Percentiles rank a stretch among this genome's conserved stretches.
phyloP scores from a whole-genome alignment of 1,140 invertebrate species.

The Drosophila murphyi region DNA sequence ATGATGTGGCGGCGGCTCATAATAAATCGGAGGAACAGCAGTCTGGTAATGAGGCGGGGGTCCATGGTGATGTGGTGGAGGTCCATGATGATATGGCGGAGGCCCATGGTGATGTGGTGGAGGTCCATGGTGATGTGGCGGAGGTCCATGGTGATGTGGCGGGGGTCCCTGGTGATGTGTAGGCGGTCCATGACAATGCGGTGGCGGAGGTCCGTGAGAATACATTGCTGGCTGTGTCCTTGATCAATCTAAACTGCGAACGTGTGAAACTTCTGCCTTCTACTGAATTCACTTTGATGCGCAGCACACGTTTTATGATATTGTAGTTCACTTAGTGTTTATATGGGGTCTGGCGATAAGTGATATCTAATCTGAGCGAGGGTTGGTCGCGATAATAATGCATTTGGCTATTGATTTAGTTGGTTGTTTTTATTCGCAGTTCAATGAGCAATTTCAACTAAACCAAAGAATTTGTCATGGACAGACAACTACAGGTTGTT shows the following conservation, averaged over 20 bases:
- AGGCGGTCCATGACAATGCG: conserved; percentile 12
- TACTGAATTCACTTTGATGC: conserved; percentile 16
- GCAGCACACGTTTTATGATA: conserved; percentile 37
- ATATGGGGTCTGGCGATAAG: conserved; percentile 30
- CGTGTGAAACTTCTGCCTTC: not conserved
- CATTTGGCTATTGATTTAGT: conserved; percentile 3
- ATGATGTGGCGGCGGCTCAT: conserved; percentile 3
- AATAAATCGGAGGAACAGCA: not conserved
- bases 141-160: conserved; percentile 25
- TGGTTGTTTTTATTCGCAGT: conserved; percentile 3
- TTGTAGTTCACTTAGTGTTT: conserved; percentile 4
- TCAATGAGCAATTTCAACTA: conserved; percentile 23
- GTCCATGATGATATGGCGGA: conserved; percentile 28
- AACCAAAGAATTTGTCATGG: conserved; percentile 16
- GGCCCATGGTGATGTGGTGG: conserved; percentile 25
- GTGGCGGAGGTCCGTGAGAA: conserved; percentile 16
- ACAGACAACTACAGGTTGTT: not conserved
- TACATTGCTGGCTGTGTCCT: conserved; percentile 14
- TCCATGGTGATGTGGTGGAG: conserved; percentile 16
- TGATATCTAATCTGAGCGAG: conserved; percentile 37
- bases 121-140: conserved; percentile 16
- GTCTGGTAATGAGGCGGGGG: conserved; percentile 14
- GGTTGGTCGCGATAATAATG: conserved; percentile 27
- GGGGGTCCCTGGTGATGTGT: conserved; percentile 23
- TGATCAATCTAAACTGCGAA: conserved; percentile 1